phyloP scores from a whole-genome alignment of 1,140 invertebrate genomes.

The Sycophila sp. region DNA sequence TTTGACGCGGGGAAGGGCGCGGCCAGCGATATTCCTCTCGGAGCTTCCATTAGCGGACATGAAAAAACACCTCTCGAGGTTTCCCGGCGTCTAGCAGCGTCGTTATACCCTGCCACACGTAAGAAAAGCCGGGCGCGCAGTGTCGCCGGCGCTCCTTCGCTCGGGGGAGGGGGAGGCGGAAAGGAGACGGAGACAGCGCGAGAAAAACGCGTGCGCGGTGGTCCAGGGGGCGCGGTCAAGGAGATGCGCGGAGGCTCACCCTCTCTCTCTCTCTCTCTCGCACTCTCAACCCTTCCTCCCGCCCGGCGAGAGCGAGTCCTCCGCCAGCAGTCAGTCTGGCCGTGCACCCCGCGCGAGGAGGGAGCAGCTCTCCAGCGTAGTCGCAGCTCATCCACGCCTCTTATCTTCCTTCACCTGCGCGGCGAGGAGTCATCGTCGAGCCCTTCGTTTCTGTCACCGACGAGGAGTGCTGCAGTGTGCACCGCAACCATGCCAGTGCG shows the following conservation, averaged over 20 bases:
- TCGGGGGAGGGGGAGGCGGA: neutral
- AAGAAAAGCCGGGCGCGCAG: neutral
- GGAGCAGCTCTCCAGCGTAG: no score
- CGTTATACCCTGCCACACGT: no score
- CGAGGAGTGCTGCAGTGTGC: no score
- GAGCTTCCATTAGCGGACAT: no score
- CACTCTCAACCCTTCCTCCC: neutral
- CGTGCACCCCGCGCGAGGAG: neutral
- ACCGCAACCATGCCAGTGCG: no score
- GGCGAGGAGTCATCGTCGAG: no score
- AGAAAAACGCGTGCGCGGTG: neutral
- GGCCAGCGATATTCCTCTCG: no score
- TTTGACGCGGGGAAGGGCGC: neutral
- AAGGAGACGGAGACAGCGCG: neutral
- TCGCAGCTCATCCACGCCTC: no score
- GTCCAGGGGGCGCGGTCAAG: constrained; percentile 27
- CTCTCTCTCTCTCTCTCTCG: neutral
- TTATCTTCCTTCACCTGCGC: no score
- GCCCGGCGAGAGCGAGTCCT: neutral
- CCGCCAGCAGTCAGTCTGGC: neutral
- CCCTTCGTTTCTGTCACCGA: no score
- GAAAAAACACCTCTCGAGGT: no score
- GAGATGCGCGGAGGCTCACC: neutral
- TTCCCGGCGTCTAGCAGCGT: no score
- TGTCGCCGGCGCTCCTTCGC: neutral